phyloP scores from a whole-genome alignment of 2,888 invertebrate genomes.

The Ichneumoninae sp. region DNA sequence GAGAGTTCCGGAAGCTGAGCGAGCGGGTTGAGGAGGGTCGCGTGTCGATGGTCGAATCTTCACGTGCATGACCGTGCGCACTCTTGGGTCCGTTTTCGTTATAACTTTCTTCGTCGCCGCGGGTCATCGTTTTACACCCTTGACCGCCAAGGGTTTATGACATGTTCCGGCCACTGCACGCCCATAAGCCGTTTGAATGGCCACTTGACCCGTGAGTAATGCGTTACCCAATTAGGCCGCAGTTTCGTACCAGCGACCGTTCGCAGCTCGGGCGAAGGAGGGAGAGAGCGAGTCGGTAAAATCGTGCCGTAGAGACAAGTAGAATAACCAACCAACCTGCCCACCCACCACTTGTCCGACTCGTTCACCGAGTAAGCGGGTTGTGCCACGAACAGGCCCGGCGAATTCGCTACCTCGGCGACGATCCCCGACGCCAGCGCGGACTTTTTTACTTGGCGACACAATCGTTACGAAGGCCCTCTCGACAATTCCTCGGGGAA shows the following conservation, averaged over 20 bases:
- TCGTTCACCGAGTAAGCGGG: constrained; percentile 2
- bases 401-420: neutral
- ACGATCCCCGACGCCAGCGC: constrained; percentile 15
- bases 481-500: constrained; percentile 21
- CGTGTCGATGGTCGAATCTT: constrained; percentile 3
- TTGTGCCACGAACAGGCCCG: constrained; percentile 21
- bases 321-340: constrained; percentile 22
- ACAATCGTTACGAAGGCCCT: constrained; percentile 8
- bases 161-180: constrained; percentile 20
- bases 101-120: constrained; percentile 17
- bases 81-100: constrained; percentile 1
- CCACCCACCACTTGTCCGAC: constrained; percentile 4
- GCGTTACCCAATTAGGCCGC: constrained; percentile 53
- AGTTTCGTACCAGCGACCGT: constrained; percentile 3
- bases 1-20: neutral
- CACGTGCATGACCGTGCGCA: neutral
- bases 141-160: constrained; percentile 44
- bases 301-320: constrained; percentile 29
- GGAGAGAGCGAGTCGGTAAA: neutral
- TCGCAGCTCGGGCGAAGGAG: neutral
- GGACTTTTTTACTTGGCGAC: constrained; percentile 24
- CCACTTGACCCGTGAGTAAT: constrained; percentile 59
- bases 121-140: constrained; percentile 52
- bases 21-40: neutral
- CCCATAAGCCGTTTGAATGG: constrained; percentile 47